Percentiles rank a stretch among this genome's conserved stretches.
Evolutionary conservation across 2,888 invertebrate species (phyloP).

Genomic region (Coecobrya sp.): DNA sequence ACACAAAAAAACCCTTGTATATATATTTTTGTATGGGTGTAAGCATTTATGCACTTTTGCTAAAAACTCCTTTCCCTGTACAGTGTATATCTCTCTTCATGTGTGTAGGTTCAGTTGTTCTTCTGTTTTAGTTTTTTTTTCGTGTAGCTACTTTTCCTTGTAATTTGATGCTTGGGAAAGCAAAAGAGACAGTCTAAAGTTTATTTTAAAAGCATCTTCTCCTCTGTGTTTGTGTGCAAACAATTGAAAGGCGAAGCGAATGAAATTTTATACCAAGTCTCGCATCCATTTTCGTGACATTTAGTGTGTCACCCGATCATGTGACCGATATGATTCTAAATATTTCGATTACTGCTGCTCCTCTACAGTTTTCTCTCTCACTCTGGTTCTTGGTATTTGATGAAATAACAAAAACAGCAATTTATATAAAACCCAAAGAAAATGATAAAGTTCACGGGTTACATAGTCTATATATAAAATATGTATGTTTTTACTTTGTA

Average conservation of each 20-base stretch:
- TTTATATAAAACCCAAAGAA: neutral
- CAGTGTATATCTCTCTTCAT: neutral
- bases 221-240: neutral
- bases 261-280: constrained; percentile 33
- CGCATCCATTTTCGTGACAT: constrained; percentile 29
- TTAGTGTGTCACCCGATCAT: neutral
- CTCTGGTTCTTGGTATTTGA: neutral
- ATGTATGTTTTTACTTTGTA: no score
- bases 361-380: neutral
- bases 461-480: no score
- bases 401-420: neutral
- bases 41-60: no score
- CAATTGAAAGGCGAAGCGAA: neutral
- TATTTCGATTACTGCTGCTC: neutral
- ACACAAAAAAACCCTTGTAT: no score
- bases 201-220: constrained; percentile 3
- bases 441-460: constrained; percentile 13
- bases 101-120: neutral
- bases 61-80: no score
- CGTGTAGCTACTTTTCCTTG: neutral
- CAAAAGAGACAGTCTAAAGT: neutral
- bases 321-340: constrained; percentile 14
- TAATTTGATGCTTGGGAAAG: constrained; percentile 18
- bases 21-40: no score
- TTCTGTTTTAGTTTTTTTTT: neutral